A percentile compares a stretch with the other conserved stretches of the same genome.
phyloP scores from a whole-genome alignment of 2,888 invertebrate genomes.

The Hedychridium roseum region DNA sequence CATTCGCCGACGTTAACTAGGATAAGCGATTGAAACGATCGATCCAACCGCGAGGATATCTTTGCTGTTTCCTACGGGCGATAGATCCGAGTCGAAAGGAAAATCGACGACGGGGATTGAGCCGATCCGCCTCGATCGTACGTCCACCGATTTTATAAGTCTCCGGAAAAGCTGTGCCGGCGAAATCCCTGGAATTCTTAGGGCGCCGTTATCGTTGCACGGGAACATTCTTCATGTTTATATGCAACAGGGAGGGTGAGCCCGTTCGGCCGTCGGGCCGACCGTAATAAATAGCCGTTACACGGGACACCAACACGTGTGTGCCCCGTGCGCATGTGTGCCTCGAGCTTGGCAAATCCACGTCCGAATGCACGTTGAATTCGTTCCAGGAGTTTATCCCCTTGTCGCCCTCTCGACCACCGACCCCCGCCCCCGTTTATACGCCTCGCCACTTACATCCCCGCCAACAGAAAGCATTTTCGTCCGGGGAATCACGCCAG shows the following conservation, averaged over 20 bases:
- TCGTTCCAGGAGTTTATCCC: conserved; percentile 21
- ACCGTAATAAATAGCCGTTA: conserved; percentile 39
- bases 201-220: conserved; percentile 10
- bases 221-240: conserved; percentile 40
- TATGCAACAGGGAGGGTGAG: conserved; percentile 33
- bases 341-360: no score
- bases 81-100: no score
- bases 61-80: not conserved
- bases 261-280: conserved; percentile 16
- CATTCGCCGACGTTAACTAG: not conserved
- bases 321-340: no score
- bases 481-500: no score
- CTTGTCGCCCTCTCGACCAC: no score
- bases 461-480: no score
- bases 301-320: conserved; percentile 13
- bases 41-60: not conserved
- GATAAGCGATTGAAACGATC: not conserved
- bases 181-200: conserved; percentile 24
- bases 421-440: no score
- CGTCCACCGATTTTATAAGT: no score
- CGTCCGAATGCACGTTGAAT: conserved; percentile 32
- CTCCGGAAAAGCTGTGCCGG: conserved; percentile 8
- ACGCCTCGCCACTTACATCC: no score
- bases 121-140: no score
- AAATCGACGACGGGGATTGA: no score